Evolutionary conservation across 1,140 invertebrate genomes (phyloP), one percentile per base, ranked within the genome.

Genomic region (Halictus rubicundus): DNA sequence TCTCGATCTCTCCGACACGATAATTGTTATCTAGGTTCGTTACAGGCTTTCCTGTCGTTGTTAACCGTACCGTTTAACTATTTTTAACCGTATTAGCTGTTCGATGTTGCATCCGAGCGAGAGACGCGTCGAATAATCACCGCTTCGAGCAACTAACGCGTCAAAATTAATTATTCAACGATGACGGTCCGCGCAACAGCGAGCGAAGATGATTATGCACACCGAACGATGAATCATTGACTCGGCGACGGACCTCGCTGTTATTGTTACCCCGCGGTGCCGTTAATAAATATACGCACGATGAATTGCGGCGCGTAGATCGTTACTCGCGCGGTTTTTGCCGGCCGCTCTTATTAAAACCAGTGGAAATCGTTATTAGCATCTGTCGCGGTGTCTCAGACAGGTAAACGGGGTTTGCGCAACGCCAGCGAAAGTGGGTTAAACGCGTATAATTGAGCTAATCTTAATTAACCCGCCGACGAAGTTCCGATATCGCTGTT

Each of bases 191-290:
- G n/a, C 49, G 23, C 14, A 42, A 52, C 54, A 65, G 37, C 25
- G 64, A 85, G 75, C 71, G 49, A 68, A 74, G 32, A 57, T 19
- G 59, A 39, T 49, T 37, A 52, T 77, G 68, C 19, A 59, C 37
- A 68, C 27, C 52, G 79, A 61, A 69, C 57, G 78, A 87, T 88
- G 86, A 87, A 71, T 88, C 87, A 88, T 80, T 79, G 59, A 39
- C 85, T 80, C 79, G 59, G 27, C 10, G n/a, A 52, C 14, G 52
- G 16, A 39, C 57, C 71, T 66, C 57, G 64, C 1, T 54, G 54
- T 63, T 61, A 75, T 80, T 75, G 72, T 80, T 66, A 46, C 65
- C 57, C 14, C 7, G 59, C 42, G 42, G 66, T 19, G 49, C 23
- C 39, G 39, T 66, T 68, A 75, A 75, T 52, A 80, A 75, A 68